Evolutionary conservation across 2,113 vertebrate genomes (phyloP), one percentile per base, ranked within the genome.

Genomic region (Xenopus tropicalis): DNA sequence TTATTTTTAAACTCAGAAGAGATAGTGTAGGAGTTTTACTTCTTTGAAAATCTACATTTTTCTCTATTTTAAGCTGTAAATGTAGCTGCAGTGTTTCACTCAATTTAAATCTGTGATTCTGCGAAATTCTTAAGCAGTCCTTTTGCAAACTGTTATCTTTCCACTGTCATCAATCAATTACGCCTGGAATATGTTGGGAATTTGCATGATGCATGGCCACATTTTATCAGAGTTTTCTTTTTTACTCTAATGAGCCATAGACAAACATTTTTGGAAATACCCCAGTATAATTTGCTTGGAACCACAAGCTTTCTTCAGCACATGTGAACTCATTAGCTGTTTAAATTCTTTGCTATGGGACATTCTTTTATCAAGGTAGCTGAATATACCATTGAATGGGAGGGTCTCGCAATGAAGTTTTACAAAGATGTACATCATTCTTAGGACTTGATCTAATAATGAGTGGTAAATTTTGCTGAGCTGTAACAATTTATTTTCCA

Each of bases 221-320:
- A 69, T 69, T 63, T 69, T 68, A 56, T 63, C 58, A 69, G 66
- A 69, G 66, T 76, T 76, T 56, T 76, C 73, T 69, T 61, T 75
- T 69, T 67, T 37, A n/a, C 44, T 74, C 57, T 69, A 76, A 76
- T 76, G 73, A 75, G 66, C 66, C 72, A 67, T 69, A 54, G 46
- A 76, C 66, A 76, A 69, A 24, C 48, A 69, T 62, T 75, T 69
- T 76, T 69, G 25, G 66, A 76, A 69, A 69, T 69, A 69, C 73
- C 73, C 73, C 20, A 69, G 42, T 63, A 37, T 61, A 76, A 76
- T 75, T 75, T 75, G 66, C 73, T 69, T 69, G 73, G 23, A 75
- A 63, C 73, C 48, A 69, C 66, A 75, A 44, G 58, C 46, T 69
- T 62, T 52, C 25, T 63, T 29, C 16, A 37, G 25, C 66, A 20